Evolutionary conservation across 2,113 vertebrate genomes (phyloP).

Genomic region (Pterocles burchelli): DNA sequence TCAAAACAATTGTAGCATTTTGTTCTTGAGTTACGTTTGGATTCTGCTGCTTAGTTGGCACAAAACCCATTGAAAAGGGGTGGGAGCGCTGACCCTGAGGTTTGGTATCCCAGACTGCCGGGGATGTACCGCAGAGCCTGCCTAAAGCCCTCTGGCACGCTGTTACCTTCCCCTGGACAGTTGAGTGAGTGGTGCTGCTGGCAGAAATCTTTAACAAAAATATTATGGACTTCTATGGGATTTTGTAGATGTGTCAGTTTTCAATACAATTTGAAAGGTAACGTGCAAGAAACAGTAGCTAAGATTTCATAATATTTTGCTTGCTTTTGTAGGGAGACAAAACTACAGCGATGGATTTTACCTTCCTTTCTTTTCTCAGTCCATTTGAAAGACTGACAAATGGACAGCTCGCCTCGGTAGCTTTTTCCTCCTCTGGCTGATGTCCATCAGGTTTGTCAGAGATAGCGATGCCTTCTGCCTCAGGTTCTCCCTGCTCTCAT

Average conservation of each 20-base stretch:
- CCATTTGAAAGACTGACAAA: not conserved
- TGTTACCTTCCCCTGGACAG: not conserved
- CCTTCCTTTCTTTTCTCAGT: not conserved
- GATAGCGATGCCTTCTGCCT: not conserved
- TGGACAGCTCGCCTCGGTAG: not conserved
- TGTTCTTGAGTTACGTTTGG: not conserved
- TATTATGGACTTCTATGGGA: not conserved
- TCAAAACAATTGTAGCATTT: slow-evolving; percentile 35
- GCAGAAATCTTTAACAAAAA: not conserved
- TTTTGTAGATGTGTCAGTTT: not conserved
- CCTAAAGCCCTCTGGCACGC: not conserved
- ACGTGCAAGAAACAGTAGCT: fast-evolving
- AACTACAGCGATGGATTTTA: not conserved
- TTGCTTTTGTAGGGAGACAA: not conserved
- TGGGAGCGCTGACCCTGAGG: not conserved
- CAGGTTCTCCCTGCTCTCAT: not conserved
- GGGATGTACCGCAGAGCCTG: not conserved
- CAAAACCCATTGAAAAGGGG: not conserved
- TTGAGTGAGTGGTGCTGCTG: not conserved
- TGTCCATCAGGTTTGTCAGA: not conserved
- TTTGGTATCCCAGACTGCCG: fast-evolving
- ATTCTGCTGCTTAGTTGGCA: not conserved
- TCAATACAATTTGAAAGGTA: not conserved
- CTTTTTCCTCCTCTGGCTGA: not conserved
- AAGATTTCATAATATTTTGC: not conserved